Evolutionary conservation across 2,888 invertebrate species (phyloP), one percentile per base, ranked within the genome.

Genomic region (Rugalucina vietnamica): DNA sequence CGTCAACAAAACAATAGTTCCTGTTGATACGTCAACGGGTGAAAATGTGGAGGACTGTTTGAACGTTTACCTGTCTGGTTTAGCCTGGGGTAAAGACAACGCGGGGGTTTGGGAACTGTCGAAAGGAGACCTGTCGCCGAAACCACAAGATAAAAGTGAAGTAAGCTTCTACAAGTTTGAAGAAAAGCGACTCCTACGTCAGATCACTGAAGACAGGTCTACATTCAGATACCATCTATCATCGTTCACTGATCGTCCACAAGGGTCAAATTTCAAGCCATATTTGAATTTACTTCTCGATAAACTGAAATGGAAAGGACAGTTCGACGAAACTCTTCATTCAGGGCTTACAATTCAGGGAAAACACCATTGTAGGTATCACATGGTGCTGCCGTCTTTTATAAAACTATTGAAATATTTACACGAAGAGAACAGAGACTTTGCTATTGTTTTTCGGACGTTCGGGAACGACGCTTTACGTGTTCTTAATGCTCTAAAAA

Each of bases 161-260:
- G 88, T 85, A 8, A 88, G 85, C 71, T 88, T 84, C 43, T 88
- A 88, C 65, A 88, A 86, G 69, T 85, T 80, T 54, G 85, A 88
- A 69, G 85, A 88, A 54, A 82, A 72, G 57, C 60, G 82, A 24
- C 54, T 88, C 14, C 37, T 78, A 10, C 76, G 50, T 5, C 76
- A 84, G 1, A 36, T 79, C 21, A 71, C 79, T 3, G 39, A 73
- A 37, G 85, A 88, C 39, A 65, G 84, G 1, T 60, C 80, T 0
- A 57, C 76, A 0, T 78, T 88, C n/a, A 36, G 84, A 24, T 84
- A 76, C 29, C 84, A 82, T 29, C 34, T 87, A 36, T 81, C 76
- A 14, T 83, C 87, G 49, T 87, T 87, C 76, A 87, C 87, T 18
- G 87, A 87, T 49, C 72, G 60, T 32, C 87, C 87, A 10, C 85